Evolutionary conservation across 2,888 invertebrate genomes (phyloP), one percentile per base, ranked within the genome.

Genomic region (Callosobruchus maculatus): DNA sequence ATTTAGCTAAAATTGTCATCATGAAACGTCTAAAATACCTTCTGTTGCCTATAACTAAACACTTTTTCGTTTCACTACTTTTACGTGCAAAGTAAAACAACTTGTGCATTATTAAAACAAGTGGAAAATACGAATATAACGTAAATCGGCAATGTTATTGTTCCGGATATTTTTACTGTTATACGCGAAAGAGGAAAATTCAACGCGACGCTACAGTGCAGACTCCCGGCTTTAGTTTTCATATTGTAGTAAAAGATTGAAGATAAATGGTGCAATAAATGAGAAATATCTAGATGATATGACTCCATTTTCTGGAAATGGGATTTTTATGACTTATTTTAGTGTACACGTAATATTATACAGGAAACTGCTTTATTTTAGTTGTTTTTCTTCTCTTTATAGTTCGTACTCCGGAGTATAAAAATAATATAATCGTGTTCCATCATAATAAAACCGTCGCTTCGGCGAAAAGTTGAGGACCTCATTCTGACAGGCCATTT

Each of bases 261-360:
- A 79, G 81, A 81, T 80, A 81, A 82, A 81, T 80, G 81, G 77
- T 71, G 80, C 79, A 79, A 82, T 82, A 82, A 82, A 82, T 79
- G 81, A 78, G 80, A 80, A 80, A 82, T 81, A 82, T 82, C 80
- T 79, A 79, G 81, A 82, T 79, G 81, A 79, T 82, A 81, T 75
- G 80, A 79, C 80, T 80, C 81, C 80, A 80, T 82, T 82, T 82
- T 81, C 81, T 79, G 81, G 79, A 80, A 82, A 81, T 80, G 81
- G 81, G 78, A 80, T 78, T 82, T 82, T 82, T 82, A 82, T 78
- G 79, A 79, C 78, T 77, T 78, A 80, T 79, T 81, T 79, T 79
- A 81, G 78, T 76, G 78, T 78, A 80, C 79, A 78, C 77, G 80
- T 78, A 76, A 80, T 81, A 80, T 80, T 78, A 80, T 81, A 79